Evolutionary conservation across 2,113 vertebrate genomes (phyloP), one percentile per base, ranked within the genome.

Genomic region (Istiophorus platypterus): DNA sequence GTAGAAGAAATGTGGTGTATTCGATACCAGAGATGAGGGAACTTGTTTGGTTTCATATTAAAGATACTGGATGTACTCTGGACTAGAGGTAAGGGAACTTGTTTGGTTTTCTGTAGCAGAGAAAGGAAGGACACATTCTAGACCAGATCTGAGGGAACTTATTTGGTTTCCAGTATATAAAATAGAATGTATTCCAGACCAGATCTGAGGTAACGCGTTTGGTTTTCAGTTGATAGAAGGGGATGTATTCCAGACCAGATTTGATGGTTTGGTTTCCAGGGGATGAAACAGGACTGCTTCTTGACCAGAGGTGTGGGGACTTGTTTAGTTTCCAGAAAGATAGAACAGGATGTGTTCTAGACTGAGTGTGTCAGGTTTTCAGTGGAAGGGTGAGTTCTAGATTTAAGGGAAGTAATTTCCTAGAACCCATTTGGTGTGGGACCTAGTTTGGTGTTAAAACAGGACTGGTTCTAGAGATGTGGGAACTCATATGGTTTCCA

Each of bases 151-250:
- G 0, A 47, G 0, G 22, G 15, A 70, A 58, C 24, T 24, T 0
- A 2, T 54, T 45, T 3, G 17, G 57, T 70, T 76, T 63, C 22
- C 39, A 70, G 11, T 26, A 49, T 24, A 45, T n/a, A n/a, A n/a
- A n/a, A n/a, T n/a, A 15, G 42, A 45, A 45, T 2, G 10, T 10
- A n/a, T 24, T 82, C 76, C 70, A 94, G 69, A 94, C 93, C 78
- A 94, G 57, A n/a, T 91, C 91, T 2, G 92, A 94, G 13, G 93
- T n/a, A n/a, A 34, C 6, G 3, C n/a, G 6, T 34, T 34, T 34
- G 31, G 31, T 34, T 34, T 34, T 6, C 31, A 34, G 6, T n/a
- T 4, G 31, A 34, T 34, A 6, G 20, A 22, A 10, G 4, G 1
- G 20, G 49, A n/a, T 9, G 2, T 51, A 2, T n/a, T 20, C 20